Conservation (phyloP, 1,140 invertebrate species). For the Elymnias hypermnestra region DNA sequence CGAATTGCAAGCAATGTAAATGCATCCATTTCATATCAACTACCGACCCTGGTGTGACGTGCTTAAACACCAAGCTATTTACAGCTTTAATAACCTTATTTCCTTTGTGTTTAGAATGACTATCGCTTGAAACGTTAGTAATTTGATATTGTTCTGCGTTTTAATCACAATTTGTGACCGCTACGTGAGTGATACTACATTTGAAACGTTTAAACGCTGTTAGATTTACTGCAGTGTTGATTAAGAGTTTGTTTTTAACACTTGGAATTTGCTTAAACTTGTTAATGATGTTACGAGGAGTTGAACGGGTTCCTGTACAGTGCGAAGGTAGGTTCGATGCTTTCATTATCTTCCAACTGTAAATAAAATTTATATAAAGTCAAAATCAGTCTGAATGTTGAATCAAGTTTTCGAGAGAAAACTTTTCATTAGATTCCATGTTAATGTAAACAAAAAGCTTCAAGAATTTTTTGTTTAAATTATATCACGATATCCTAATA, state of each 20-base stretch:
- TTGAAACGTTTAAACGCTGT: conserved; percentile 7
- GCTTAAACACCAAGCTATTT: conserved; percentile 9
- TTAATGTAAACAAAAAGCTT: no score
- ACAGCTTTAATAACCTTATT: conserved; percentile 12
- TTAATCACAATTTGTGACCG: conserved; percentile 21
- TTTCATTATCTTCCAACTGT: no score
- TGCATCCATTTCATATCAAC: conserved; percentile 47
- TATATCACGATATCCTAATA: no score
- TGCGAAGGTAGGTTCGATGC: conserved; percentile 19
- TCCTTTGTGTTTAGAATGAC: conserved; percentile 5
- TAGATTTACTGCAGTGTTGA: conserved; percentile 8
- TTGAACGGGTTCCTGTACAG: conserved; percentile 15
- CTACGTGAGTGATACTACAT: conserved; percentile 18
- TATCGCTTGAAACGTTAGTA: conserved; percentile 8
- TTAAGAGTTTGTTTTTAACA: not conserved
- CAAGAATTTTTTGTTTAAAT: no score
- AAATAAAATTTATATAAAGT: no score
- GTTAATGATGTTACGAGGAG: conserved; percentile 16
- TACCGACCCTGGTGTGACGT: conserved; percentile 41
- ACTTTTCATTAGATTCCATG: no score
- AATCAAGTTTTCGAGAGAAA: no score
- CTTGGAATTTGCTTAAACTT: not conserved
- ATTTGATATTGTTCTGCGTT: conserved; percentile 13
- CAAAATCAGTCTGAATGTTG: not conserved
- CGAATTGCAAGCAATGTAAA: conserved; percentile 23